Base-by-base conservation (phyloP, 2,113 vertebrate genomes). In the Psittacula cyanocephala region DNA sequence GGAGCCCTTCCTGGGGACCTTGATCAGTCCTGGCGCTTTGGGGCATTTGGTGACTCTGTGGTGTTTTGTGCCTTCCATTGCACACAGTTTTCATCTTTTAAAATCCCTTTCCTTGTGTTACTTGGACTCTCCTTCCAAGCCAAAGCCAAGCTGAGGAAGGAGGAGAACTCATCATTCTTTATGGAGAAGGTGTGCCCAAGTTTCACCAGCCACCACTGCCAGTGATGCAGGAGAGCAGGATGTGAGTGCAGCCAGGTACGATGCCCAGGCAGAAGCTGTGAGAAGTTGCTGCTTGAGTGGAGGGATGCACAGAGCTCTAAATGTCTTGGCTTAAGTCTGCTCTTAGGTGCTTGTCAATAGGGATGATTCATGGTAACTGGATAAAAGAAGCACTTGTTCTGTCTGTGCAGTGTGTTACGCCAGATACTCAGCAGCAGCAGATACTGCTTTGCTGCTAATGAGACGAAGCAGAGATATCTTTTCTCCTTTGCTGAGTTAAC, bases 201-300 rank as follows among this genome's bases (percentile, higher is more conserved):
- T 5, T 19, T n/a, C 33, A n/a, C 11, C 49, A 39, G 55, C n/a
- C 10, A 65, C 20, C 55, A 47, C 52, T 49, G 69, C 7, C 47
- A 10, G 55, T 2, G 5, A 12, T 10, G 84, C 31, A 15, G 72
- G 47, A 43, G 28, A 44, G 88, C 59, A 46, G 68, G 46, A 68
- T 0, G 1, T 3, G 9, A 15, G 24, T 7, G 17, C 37, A 60
- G 74, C 9, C 0, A 8, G 52, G 37, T 22, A 13, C 1, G 6
- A 16, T 49, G 69, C 39, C n/a, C 16, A 16, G 2, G 31, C 59
- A 35, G 8, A 33, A 29, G 69, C 29, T 28, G 63, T 63, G 83
- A 24, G 29, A 28, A 46, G 44, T 17, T 52, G 39, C 43, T 35
- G 28, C 35, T 50, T 24, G 41, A 43, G 16, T 5, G 33, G 35